Evolutionary conservation across 2,797 vertebrate genomes (phyloP), one percentile per base, ranked within the genome.

Genomic region (Enoplosus armatus): DNA sequence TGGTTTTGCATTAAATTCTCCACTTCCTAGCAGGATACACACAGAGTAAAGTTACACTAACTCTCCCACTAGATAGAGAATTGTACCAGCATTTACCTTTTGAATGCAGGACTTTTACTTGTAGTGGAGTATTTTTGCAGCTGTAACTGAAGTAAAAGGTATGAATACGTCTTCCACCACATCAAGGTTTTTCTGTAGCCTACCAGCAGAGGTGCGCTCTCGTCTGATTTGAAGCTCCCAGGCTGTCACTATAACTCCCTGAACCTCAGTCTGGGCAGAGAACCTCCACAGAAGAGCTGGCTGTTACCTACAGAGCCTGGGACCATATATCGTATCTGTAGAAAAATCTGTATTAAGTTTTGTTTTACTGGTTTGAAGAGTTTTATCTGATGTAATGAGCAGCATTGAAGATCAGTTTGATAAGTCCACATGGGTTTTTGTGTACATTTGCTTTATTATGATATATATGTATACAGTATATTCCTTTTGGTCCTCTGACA

Each of bases 201-300:
- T 54, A 24, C 48, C 37, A 64, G 77, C 56, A 48, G 56, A 73
- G 64, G 64, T 66, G 33, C 31, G 15, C 43, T 65, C 53, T 68
- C n/a, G 69, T 39, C 39, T 59, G 39, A 26, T 75, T 71, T 53
- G 5, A 31, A 58, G 37, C 63, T 45, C 50, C 22, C 58, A 35
- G 11, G 10, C 20, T 60, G 29, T 64, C 35, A 50, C 11, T 12
- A 16, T 33, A 43, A 75, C 26, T 29, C 16, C 16, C 33, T 60
- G 20, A 60, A 29, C 31, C 43, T 63, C 48, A 39, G 11, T 63
- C 24, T 26, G 47, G n/a, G 10, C 61, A 39, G 12, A n/a, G n/a
- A n/a, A n/a, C n/a, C n/a, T n/a, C n/a, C n/a, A n/a, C n/a, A n/a
- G n/a, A n/a, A n/a, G n/a, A n/a, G n/a, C n/a, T n/a, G n/a, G n/a